Conservation (phyloP, 1,140 invertebrate genomes). For the Lepidurus apus region DNA sequence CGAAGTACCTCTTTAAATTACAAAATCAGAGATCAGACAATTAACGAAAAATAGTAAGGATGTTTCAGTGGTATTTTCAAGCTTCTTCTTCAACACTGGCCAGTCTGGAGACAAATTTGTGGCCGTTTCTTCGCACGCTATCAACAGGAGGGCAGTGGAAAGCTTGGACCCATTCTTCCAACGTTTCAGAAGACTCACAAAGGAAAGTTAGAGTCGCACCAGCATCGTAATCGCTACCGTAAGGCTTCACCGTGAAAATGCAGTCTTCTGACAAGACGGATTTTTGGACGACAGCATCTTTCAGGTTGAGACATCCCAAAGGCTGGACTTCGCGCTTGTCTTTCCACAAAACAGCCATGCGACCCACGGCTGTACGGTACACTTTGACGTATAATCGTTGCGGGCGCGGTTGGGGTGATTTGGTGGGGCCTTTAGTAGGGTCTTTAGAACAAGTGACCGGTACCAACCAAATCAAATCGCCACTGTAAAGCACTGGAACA, state of each 20-base stretch:
- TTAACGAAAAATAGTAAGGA: conserved; percentile 29
- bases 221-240: conserved; percentile 26
- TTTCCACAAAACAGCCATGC: conserved; percentile 16
- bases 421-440: neutral
- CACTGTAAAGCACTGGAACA: conserved; percentile 2
- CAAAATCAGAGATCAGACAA: conserved; percentile 28
- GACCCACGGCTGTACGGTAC: conserved; percentile 20
- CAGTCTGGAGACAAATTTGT: conserved; percentile 39
- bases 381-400: conserved; percentile 16
- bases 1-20: conserved; percentile 32
- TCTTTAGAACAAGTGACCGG: neutral
- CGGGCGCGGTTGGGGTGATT: conserved; percentile 1
- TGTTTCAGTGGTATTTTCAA: conserved; percentile 35
- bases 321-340: conserved; percentile 1
- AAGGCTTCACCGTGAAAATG: conserved; percentile 23
- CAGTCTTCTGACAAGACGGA: neutral
- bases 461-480: neutral
- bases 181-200: neutral
- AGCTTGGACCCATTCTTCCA: conserved; percentile 26
- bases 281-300: conserved; percentile 17
- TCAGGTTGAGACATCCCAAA: conserved; percentile 20
- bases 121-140: neutral
- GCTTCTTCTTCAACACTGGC: conserved; percentile 43
- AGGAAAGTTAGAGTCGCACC: conserved; percentile 16
- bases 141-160: conserved; percentile 35